phyloP scores from a whole-genome alignment of 2,888 invertebrate genomes.

The Ceraclea dissimilis region DNA sequence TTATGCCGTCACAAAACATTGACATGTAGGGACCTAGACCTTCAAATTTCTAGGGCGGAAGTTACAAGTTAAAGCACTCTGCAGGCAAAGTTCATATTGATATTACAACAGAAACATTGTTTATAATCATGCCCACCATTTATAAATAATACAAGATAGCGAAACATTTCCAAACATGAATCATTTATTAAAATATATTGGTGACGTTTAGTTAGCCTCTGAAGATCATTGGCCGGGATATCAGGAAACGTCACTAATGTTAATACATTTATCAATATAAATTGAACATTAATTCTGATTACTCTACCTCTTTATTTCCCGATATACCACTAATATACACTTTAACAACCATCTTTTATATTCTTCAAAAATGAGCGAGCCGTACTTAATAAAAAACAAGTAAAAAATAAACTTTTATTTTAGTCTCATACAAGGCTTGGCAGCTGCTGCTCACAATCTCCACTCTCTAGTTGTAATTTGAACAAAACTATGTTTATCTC shows the following conservation, averaged over 20 bases:
- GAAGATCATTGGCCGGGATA: constrained; percentile 32
- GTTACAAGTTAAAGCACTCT: background rate
- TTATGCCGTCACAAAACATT: background rate
- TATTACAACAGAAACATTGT: background rate
- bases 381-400: constrained; percentile 17
- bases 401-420: constrained; percentile 24
- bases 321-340: constrained; percentile 88
- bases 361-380: constrained; percentile 12
- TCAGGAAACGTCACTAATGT: constrained; percentile 22
- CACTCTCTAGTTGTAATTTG: background rate
- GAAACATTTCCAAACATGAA: constrained; percentile 31
- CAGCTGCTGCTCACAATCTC: background rate
- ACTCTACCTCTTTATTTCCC: constrained; percentile 91
- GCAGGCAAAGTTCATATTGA: background rate
- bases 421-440: constrained; percentile 23
- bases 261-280: background rate
- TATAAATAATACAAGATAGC: background rate
- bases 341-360: constrained; percentile 71
- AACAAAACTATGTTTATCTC: background rate
- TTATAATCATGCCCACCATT: background rate
- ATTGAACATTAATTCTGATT: too few species aligned
- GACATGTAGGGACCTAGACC: background rate
- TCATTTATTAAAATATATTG: constrained; percentile 30
- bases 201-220: constrained; percentile 32
- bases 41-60: background rate